phyloP scores from a whole-genome alignment of 2,888 invertebrate genomes.

The Drosophila mulleri region DNA sequence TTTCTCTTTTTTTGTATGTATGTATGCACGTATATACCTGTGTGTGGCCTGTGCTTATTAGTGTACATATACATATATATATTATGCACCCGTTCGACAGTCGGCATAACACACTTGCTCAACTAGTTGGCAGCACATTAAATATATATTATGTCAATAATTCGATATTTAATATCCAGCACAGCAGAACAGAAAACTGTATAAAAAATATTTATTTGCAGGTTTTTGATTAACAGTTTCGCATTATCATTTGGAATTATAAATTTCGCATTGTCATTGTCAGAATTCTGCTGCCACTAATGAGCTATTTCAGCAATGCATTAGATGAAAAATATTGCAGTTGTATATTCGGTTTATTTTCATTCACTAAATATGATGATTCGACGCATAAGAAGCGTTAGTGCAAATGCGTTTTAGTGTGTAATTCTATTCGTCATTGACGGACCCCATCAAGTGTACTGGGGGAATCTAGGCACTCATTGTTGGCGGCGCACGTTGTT shows the following conservation, averaged over 20 bases:
- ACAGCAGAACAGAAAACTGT: too few relatives aligned
- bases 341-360: too few relatives aligned
- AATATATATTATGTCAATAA: not conserved
- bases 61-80: constrained; percentile 56
- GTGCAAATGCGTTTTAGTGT: not conserved
- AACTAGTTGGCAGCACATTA: constrained; percentile 36
- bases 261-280: not conserved
- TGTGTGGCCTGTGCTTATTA: constrained; percentile 58
- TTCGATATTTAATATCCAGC: not conserved
- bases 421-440: not conserved
- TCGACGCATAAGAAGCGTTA: too few relatives aligned
- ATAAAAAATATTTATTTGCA: too few relatives aligned
- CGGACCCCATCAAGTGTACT: not conserved
- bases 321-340: too few relatives aligned
- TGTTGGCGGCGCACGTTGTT: constrained; percentile 58
- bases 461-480: constrained; percentile 1
- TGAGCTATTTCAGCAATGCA: too few relatives aligned
- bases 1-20: not conserved
- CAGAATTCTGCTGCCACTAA: too few relatives aligned
- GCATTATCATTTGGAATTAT: too few relatives aligned
- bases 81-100: constrained; percentile 38
- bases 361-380: too few relatives aligned
- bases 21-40: not conserved
- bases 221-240: too few relatives aligned
- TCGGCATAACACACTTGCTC: constrained; percentile 17